Conservation (phyloP, 2,888 invertebrate species). For the Dolichopus griseipennis region DNA sequence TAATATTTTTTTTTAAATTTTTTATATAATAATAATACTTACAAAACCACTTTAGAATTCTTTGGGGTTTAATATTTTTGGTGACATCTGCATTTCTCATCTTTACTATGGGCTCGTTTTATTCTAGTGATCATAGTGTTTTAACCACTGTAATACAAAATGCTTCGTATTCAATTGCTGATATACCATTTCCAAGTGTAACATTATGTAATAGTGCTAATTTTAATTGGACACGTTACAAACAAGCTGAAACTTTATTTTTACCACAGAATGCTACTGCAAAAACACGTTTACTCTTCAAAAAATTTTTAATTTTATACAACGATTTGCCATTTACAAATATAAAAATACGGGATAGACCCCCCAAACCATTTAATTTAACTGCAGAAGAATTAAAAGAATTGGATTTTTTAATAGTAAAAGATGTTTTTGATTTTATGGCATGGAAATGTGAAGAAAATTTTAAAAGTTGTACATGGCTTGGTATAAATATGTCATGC, state of each 20-base stretch:
- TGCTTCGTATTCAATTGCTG: constrained; percentile 35
- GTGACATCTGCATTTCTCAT: neutral
- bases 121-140: neutral
- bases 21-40: neutral
- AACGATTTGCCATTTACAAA: constrained; percentile 33
- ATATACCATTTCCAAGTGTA: constrained; percentile 37
- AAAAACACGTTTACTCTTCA: constrained; percentile 29
- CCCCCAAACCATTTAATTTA: constrained; percentile 13
- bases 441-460: constrained; percentile 42
- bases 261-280: constrained; percentile 26
- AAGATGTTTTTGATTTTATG: constrained; percentile 33
- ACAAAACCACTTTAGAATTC: neutral
- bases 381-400: constrained; percentile 21
- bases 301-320: constrained; percentile 29
- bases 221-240: constrained; percentile 37
- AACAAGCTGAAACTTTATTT: constrained; percentile 30
- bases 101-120: neutral
- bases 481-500: constrained; percentile 34
- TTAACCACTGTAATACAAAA: constrained; percentile 36
- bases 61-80: neutral
- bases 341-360: constrained; percentile 29
- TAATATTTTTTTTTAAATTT: too few species aligned
- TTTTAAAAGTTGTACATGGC: constrained; percentile 42
- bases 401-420: constrained; percentile 35
- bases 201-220: constrained; percentile 39